Conservation (phyloP, 2,888 invertebrate genomes). For the Trissoscelio sp. region DNA sequence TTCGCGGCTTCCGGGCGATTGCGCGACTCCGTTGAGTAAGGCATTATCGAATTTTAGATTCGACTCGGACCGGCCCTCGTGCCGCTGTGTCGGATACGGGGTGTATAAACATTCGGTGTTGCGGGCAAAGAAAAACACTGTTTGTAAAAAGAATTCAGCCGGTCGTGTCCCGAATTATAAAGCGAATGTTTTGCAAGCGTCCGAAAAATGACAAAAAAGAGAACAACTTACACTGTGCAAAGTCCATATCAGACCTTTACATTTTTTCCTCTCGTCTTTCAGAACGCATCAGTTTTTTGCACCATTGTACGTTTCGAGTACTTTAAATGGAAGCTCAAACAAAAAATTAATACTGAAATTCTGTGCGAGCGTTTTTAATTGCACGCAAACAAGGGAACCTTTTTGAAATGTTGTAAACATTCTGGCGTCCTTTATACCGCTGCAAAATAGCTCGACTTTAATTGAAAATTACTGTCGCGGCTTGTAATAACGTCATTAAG, state of each 20-base stretch:
- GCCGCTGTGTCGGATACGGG: conserved; percentile 67
- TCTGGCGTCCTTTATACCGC: not conserved
- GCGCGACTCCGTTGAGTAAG: conserved; percentile 78
- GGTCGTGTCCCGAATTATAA: conserved; percentile 53
- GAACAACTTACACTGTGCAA: too few relatives aligned
- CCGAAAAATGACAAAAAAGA: conserved; percentile 32
- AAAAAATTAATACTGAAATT: conserved; percentile 9
- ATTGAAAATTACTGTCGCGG: conserved; percentile 24
- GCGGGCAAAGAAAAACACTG: conserved; percentile 71
- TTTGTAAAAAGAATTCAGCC: conserved; percentile 50
- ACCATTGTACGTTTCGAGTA: conserved; percentile 6
- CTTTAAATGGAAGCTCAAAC: not conserved
- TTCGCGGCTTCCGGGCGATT: conserved; percentile 81
- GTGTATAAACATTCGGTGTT: conserved; percentile 80
- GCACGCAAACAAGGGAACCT: not conserved
- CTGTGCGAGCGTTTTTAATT: not conserved
- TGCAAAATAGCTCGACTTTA: not conserved
- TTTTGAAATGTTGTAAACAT: not conserved
- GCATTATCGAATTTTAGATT: conserved; percentile 83
- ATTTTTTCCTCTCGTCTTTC: conserved; percentile 16
- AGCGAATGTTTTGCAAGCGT: conserved; percentile 34
- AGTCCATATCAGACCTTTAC: conserved; percentile 21
- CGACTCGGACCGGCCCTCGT: conserved; percentile 78
- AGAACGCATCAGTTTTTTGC: conserved; percentile 13
- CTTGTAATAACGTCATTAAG: conserved; percentile 30